Evolutionary conservation across 2,113 vertebrate species (phyloP).

Genomic region (Fulica atra): DNA sequence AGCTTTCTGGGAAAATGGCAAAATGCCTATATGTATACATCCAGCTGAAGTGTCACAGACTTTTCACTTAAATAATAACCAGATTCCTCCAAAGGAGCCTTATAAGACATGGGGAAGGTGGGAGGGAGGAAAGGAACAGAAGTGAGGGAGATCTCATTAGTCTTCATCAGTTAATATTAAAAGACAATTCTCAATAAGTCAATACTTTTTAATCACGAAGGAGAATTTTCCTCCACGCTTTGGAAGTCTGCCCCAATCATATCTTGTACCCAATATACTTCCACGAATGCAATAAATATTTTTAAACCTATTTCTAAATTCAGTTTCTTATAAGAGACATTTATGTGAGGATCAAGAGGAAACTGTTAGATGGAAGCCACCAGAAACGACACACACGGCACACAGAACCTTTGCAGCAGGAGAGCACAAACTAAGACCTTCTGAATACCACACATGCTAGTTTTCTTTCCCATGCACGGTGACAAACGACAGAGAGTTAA

Average conservation of each 20-base stretch:
- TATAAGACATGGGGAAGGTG: too few species aligned
- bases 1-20: conserved; percentile 33
- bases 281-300: neutral
- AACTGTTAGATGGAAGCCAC: neutral
- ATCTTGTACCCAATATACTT: neutral
- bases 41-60: neutral
- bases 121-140: too few species aligned
- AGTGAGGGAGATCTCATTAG: neutral
- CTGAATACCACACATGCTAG: rapidly evolving
- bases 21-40: neutral
- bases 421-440: neutral
- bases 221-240: neutral
- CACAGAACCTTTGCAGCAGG: rapidly evolving
- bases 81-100: neutral
- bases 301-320: neutral
- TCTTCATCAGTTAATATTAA: neutral
- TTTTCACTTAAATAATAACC: neutral
- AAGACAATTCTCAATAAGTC: neutral
- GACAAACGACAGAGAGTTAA: neutral
- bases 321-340: neutral
- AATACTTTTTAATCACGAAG: neutral
- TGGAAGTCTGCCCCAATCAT: neutral
- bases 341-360: neutral
- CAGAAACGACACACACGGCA: neutral
- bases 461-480: neutral